Evolutionary conservation across 1,140 invertebrate genomes (phyloP).

Genomic region (Zaprionus nigranus): DNA sequence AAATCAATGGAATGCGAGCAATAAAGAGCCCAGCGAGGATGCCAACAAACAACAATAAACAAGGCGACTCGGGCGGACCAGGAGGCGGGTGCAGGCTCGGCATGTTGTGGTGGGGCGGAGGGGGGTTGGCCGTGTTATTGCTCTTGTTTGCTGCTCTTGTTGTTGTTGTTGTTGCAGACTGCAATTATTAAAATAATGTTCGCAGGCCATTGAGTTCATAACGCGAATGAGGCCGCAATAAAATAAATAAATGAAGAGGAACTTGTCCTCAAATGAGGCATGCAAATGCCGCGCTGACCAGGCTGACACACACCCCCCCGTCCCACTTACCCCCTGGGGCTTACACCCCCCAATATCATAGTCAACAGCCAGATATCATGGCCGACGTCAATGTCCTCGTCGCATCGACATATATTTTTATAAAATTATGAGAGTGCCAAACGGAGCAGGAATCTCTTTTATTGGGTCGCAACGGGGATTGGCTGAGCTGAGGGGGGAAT

Average conservation of each 20-base stretch:
- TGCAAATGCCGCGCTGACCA: slow-evolving; percentile 67
- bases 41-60: slow-evolving; percentile 55
- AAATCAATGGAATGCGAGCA: slow-evolving; percentile 83
- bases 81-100: neutral
- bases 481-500: neutral
- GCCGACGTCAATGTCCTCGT: slow-evolving; percentile 45
- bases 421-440: slow-evolving; percentile 39
- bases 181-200: slow-evolving; percentile 83
- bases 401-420: slow-evolving; percentile 70
- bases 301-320: neutral
- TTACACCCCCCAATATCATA: neutral
- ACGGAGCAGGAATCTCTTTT: slow-evolving; percentile 22
- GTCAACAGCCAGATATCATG: slow-evolving; percentile 37
- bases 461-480: neutral
- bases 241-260: slow-evolving; percentile 84
- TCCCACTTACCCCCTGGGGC: neutral
- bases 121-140: slow-evolving; percentile 23
- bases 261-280: slow-evolving; percentile 80
- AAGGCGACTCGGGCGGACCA: slow-evolving; percentile 4
- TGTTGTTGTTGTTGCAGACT: slow-evolving; percentile 47
- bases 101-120: neutral
- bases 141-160: slow-evolving; percentile 31
- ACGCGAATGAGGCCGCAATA: slow-evolving; percentile 84
- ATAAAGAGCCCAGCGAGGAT: slow-evolving; percentile 58
- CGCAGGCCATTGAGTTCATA: slow-evolving; percentile 84